A percentile compares a stretch with the other conserved stretches of the same genome.
These are phyloP conservation scores for Pediacus dermestoides DNA, from an alignment of 2,888 invertebrate species.

Conservation along the genomic window DNA sequence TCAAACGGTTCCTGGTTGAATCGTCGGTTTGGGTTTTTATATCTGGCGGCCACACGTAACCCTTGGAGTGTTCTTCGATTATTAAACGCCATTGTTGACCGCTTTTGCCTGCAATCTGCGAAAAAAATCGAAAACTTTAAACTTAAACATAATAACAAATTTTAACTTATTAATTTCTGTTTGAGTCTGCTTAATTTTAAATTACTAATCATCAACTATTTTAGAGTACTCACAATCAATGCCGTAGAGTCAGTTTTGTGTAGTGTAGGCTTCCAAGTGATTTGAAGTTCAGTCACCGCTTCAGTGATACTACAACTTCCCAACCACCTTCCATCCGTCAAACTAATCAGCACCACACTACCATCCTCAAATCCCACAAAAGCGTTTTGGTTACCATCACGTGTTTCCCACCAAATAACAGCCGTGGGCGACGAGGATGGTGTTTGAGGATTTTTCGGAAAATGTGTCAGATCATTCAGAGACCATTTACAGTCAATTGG, in stretches of 20 bases:
- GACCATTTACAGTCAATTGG: slow-evolving; percentile 59
- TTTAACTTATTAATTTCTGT: too few relatives aligned
- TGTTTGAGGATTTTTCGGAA: slow-evolving; percentile 45
- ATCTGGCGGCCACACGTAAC: slow-evolving; percentile 65
- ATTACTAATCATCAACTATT: too few relatives aligned
- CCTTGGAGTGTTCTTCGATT: slow-evolving; percentile 71
- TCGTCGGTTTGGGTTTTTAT: slow-evolving; percentile 42
- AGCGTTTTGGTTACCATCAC: slow-evolving; percentile 66
- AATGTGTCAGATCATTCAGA: slow-evolving; percentile 56
- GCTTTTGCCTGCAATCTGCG: slow-evolving; percentile 48
- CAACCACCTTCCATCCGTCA: slow-evolving; percentile 66
- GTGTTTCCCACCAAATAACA: slow-evolving; percentile 75
- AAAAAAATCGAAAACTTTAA: too few relatives aligned
- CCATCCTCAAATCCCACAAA: slow-evolving; percentile 67
- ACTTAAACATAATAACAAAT: too few relatives aligned
- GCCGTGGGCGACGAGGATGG: slow-evolving; percentile 55
- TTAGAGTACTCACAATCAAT: too few relatives aligned
- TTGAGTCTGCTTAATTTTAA: too few relatives aligned
- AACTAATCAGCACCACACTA: slow-evolving; percentile 60
- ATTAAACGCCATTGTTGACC: slow-evolving; percentile 79
- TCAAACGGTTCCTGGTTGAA: slow-evolving; percentile 54
- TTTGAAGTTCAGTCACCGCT: slow-evolving; percentile 59
- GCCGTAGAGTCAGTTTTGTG: too few relatives aligned
- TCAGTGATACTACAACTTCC: slow-evolving; percentile 64
- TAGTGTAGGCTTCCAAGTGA: too few relatives aligned